Conservation (phyloP, 2,888 invertebrate genomes). For the Brenthis ino region DNA sequence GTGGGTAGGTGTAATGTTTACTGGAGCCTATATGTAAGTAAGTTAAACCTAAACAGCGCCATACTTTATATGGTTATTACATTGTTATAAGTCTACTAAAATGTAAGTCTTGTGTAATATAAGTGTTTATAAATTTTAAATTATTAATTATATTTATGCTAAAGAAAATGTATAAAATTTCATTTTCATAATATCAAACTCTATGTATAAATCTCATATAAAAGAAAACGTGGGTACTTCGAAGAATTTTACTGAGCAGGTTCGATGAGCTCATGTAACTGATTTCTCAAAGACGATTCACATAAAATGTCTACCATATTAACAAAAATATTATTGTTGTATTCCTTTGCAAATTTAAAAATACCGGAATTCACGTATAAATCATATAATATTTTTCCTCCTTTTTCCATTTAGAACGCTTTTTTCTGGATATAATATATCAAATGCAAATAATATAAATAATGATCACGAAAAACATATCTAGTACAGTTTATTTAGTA, state of each 20-base stretch:
- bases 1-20: neutral
- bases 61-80: conserved; percentile 1
- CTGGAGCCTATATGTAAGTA: neutral
- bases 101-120: neutral
- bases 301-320: too few species aligned
- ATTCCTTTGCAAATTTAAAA: too few species aligned
- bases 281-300: too few species aligned
- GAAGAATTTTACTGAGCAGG: conserved; percentile 3
- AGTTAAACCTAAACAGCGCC: neutral
- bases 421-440: too few species aligned
- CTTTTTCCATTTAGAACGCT: too few species aligned
- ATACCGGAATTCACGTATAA: too few species aligned
- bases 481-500: too few species aligned
- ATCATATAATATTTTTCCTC: too few species aligned
- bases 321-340: too few species aligned
- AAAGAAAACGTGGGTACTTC: conserved; percentile 5
- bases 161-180: conserved; percentile 5
- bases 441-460: too few species aligned
- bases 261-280: too few species aligned
- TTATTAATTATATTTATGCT: conserved; percentile 13
- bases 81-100: conserved; percentile 3
- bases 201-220: conserved; percentile 9
- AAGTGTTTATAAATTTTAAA: conserved; percentile 6
- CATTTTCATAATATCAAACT: neutral
- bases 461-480: too few species aligned